A percentile compares a stretch with the other conserved stretches of the same genome.
phyloP scores from a whole-genome alignment of 2,797 vertebrate species.

The Coracias cyanogaster region DNA sequence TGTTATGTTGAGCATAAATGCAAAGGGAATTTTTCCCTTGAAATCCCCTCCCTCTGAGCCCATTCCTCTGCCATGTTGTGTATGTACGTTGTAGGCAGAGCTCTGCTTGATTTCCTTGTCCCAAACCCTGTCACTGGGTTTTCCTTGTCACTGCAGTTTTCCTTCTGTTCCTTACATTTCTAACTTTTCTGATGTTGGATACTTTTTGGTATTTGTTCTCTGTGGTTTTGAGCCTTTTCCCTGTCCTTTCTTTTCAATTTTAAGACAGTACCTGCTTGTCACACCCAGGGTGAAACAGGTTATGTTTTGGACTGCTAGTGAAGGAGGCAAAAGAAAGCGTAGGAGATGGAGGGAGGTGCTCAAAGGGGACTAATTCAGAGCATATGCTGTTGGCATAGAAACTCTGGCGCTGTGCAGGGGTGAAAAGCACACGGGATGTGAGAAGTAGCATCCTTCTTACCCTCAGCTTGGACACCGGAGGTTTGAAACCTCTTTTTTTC shows the following conservation, averaged over 20 bases:
- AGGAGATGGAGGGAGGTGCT: background rate
- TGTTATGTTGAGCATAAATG: background rate
- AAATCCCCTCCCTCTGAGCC: background rate
- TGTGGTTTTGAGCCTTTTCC: background rate
- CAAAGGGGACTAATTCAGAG: background rate
- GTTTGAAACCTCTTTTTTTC: background rate
- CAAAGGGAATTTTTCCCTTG: background rate
- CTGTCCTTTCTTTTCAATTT: background rate
- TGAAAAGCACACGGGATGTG: rapidly evolving
- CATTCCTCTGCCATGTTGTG: rapidly evolving
- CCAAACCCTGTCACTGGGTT: background rate
- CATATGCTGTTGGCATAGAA: background rate
- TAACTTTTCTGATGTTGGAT: background rate
- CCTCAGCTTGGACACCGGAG: background rate
- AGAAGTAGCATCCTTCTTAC: background rate
- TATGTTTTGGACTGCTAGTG: background rate
- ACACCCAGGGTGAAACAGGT: background rate
- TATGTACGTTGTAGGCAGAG: rapidly evolving
- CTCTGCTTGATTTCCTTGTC: background rate
- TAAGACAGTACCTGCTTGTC: background rate
- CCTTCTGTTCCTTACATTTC: background rate
- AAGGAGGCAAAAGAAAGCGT: background rate
- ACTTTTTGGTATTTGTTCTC: background rate
- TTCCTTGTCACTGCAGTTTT: background rate
- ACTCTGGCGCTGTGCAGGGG: rapidly evolving